Base-by-base conservation (phyloP, 2,888 invertebrate genomes). In the Apotomis capreana region DNA sequence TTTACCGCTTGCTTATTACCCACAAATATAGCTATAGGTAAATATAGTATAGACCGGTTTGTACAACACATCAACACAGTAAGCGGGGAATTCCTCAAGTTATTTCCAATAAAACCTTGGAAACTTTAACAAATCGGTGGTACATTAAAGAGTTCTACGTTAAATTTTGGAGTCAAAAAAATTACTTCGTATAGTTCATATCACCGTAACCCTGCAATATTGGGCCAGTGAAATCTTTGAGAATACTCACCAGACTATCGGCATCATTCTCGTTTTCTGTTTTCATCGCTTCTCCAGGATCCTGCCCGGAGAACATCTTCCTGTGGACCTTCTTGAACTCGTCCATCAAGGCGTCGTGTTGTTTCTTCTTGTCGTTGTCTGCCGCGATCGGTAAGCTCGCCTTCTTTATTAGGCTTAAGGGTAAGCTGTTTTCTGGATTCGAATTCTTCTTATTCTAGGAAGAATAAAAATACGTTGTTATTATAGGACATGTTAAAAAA, bases 251-350 rank as follows among this genome's bases (percentile, higher is more conserved):
- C 85, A 83, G 74, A 74, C 78, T 77, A 40, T 85, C 83, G 37
- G 71, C 74, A 58, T 80, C 78, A 58, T 78, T 74, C 69, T 77
- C 78, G 10, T 13, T 69, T 5, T 61, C 70, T 49, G 63, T 70
- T 1, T 72, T 77, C 49, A 63, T 62, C 0, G 70, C 78, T 62
- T 82, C 83, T 10, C 77, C 80, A 10, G 74, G 76, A 10, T 90
- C 91, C 74, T 83, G 86, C 69, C 90, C 90, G 74, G 94, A 94
- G 86, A 98, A 98, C 97, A 98, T 98, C 92, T 96, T 97, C 80
- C 95, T 95, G 89, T 98, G 97, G 5, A 97, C 97, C 82, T 96
- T 96, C 86, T 97, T 97, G 86, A 98, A 98, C 89, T 98, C 98
- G 87, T 97, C 96, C 96, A 98, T 98, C 75, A 98, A 89, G 78